Conservation (phyloP, 1,140 invertebrate species). For the Dysdera silvatica region DNA sequence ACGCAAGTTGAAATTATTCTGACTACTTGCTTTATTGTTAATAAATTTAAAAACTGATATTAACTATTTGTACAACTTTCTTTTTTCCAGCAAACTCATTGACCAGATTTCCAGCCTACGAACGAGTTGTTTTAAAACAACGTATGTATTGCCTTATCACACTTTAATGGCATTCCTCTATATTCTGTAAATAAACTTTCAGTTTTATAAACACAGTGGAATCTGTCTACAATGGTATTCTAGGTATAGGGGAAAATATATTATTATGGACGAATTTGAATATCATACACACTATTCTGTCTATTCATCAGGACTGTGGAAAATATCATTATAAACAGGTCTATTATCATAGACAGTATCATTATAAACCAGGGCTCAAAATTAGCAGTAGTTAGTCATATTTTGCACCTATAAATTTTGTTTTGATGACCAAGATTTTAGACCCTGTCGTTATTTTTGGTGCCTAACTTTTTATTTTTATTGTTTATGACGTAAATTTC, state of each 20-base stretch:
- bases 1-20: not conserved
- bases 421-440: too few relatives aligned
- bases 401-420: too few relatives aligned
- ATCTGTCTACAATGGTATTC: not conserved
- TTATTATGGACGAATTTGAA: not conserved
- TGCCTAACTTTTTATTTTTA: too few relatives aligned
- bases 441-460: too few relatives aligned
- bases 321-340: not conserved
- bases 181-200: too few relatives aligned
- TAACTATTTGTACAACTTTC: not conserved
- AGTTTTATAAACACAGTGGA: too few relatives aligned
- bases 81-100: slow-evolving; percentile 15
- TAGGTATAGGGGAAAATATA: not conserved
- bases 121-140: slow-evolving; percentile 83
- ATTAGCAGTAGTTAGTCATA: too few relatives aligned
- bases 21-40: not conserved
- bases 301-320: not conserved
- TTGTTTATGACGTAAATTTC: too few relatives aligned
- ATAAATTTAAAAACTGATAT: not conserved
- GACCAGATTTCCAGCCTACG: slow-evolving; percentile 89
- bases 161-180: not conserved
- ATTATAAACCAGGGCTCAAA: too few relatives aligned
- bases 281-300: not conserved
- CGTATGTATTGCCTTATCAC: slow-evolving; percentile 37
- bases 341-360: too few relatives aligned